Percentiles rank a stretch among this genome's conserved stretches.
These are phyloP conservation scores for Drosophila nigromelanica DNA, from an alignment of 1,140 invertebrate genomes.

Conservation along the genomic window DNA sequence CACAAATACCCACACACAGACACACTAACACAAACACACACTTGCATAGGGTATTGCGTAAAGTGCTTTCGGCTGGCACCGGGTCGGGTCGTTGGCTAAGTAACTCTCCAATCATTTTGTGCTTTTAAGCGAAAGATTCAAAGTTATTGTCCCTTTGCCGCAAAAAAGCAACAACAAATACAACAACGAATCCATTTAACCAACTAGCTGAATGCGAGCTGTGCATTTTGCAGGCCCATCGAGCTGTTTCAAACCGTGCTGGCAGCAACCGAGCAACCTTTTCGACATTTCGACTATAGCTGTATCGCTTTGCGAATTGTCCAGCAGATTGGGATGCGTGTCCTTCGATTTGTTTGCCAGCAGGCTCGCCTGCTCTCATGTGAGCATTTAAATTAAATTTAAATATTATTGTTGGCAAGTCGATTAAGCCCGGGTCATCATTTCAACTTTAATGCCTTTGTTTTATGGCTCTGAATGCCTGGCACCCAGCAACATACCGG, in stretches of 20 bases:
- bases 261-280: conserved; percentile 33
- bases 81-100: conserved; percentile 38
- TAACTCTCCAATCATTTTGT: conserved; percentile 63
- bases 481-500: background rate
- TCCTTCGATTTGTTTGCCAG: conserved; percentile 70
- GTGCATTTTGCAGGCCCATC: conserved; percentile 58
- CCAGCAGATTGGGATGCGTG: conserved; percentile 63
- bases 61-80: conserved; percentile 59
- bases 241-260: background rate
- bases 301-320: conserved; percentile 71
- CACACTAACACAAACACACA: background rate
- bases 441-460: conserved; percentile 75
- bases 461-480: conserved; percentile 64
- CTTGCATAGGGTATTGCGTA: conserved; percentile 20
- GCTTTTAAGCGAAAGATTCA: conserved; percentile 70
- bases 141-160: conserved; percentile 67
- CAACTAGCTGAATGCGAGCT: conserved; percentile 50
- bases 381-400: conserved; percentile 84
- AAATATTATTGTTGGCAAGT: conserved; percentile 83
- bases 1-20: conserved; percentile 20
- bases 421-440: conserved; percentile 78
- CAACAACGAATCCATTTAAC: conserved; percentile 64
- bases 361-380: conserved; percentile 62
- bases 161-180: conserved; percentile 36
- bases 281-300: conserved; percentile 35